phyloP scores from a whole-genome alignment of 2,113 vertebrate species.

The Erythrocercus mccallii region DNA sequence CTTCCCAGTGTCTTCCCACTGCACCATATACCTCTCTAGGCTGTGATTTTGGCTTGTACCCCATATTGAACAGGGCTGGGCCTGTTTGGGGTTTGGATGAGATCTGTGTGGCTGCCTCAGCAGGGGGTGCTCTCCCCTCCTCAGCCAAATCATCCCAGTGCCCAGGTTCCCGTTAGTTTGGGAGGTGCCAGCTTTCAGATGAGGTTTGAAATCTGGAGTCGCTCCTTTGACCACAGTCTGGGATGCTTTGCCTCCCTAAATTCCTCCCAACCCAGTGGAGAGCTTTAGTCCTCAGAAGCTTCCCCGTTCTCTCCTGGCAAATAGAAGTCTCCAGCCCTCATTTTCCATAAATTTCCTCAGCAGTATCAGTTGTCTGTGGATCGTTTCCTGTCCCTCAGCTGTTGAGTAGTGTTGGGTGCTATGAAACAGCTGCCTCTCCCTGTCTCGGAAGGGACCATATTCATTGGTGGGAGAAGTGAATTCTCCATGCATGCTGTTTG shows the following conservation, averaged over 20 bases:
- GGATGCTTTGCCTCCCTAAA: not conserved
- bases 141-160: constrained; percentile 3
- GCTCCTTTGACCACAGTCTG: constrained; percentile 28
- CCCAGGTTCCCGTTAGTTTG: constrained; percentile 14
- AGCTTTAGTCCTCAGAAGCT: not conserved
- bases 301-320: not conserved
- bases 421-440: constrained; percentile 26
- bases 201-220: constrained; percentile 39
- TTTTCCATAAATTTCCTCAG: constrained; percentile 24
- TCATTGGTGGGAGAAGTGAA: constrained; percentile 9
- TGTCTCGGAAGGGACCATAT: not conserved
- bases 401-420: not conserved
- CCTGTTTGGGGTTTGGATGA: constrained; percentile 26
- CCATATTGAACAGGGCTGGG: constrained; percentile 17
- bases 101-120: constrained; percentile 2
- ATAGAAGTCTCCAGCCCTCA: not conserved
- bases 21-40: not conserved
- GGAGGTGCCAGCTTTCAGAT: constrained; percentile 24
- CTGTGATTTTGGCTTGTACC: not conserved
- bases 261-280: constrained; percentile 11
- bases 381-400: constrained; percentile 35
- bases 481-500: constrained; percentile 40
- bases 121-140: constrained; percentile 27
- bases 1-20: not conserved
- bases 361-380: constrained; percentile 2